Conservation (phyloP, 2,113 vertebrate species). For the Cervus canadensis region DNA sequence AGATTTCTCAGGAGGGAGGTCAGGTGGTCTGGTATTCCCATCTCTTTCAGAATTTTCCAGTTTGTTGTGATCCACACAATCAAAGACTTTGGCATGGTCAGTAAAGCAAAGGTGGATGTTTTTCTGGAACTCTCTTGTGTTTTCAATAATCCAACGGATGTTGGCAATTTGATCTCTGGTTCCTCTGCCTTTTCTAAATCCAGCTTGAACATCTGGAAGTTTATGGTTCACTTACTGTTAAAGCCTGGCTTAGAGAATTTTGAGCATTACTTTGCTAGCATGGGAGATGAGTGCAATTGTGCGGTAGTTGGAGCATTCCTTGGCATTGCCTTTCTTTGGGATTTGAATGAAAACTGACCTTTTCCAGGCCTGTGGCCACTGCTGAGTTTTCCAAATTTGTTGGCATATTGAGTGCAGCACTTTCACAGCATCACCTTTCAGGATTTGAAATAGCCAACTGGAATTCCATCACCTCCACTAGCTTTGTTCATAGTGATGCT, state of each 20-base stretch:
- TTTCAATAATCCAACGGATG: rapidly evolving
- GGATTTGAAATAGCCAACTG: not conserved
- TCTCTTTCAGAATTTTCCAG: not conserved
- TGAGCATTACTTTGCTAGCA: not conserved
- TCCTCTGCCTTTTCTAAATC: not conserved
- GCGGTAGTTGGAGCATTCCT: not conserved
- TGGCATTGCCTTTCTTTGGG: not conserved
- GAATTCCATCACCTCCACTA: not conserved
- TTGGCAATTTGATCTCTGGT: not conserved
- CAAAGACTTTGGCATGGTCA: not conserved
- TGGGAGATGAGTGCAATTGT: not conserved
- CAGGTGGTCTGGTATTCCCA: not conserved
- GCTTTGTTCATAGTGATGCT: not conserved
- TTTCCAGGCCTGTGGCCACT: not conserved
- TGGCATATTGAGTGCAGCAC: not conserved
- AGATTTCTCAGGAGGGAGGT: not conserved
- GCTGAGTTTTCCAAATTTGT: not conserved
- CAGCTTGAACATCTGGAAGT: not conserved
- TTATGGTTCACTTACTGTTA: not conserved
- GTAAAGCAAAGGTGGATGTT: not conserved
- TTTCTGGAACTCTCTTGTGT: not conserved
- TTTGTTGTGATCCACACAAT: not conserved
- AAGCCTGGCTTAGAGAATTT: not conserved
- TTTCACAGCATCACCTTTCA: not conserved
- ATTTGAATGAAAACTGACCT: not conserved